Base-by-base conservation (phyloP, 2,797 vertebrate species). In the Danio albolineatus region DNA sequence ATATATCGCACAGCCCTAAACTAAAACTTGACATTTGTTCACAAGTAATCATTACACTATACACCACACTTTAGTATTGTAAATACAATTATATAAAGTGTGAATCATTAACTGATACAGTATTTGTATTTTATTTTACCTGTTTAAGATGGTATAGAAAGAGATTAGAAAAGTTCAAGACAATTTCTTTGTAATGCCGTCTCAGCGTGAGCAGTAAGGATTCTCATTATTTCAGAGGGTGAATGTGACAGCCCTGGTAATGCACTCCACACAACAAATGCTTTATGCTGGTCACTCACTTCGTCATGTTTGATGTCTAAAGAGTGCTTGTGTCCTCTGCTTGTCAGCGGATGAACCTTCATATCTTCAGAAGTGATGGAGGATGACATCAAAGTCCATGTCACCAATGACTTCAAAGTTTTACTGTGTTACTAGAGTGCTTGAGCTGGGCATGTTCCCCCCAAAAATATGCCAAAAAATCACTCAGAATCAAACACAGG, bases 241-340 rank as follows among this genome's bases (percentile, higher is more conserved):
- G 85, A 83, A 81, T n/a, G 86, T 81, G 79, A 73, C 87, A 86
- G 73, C 81, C 73, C 83, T 82, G 82, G 76, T 90, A 85, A 86
- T 71, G 69, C 83, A 85, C 82, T 83, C 78, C 67, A 80, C 53
- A 79, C 67, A 77, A 67, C 39, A 56, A 19, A 64, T 38, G 41
- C 6, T 41, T 82, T 74, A 76, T 65, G 73, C 75, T 53, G 62
- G 10, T 28, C 43, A 17, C 16, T 73, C 44, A 66, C 70, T 77
- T 28, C 4, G 14, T 44, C 64, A 44, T 82, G 64, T 78, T 61
- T 66, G 56, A 83, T 76, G 69, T 81, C 17, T 57, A 36, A 74
- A 64, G 43, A 60, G 36, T 21, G 12, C 56, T 69, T 57, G 56
- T 76, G 66, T 80, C 49, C 62, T 54, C 80, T 73, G 67, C 81